Conservation (phyloP, 2,113 vertebrate species). For the Lamprotornis superbus region DNA sequence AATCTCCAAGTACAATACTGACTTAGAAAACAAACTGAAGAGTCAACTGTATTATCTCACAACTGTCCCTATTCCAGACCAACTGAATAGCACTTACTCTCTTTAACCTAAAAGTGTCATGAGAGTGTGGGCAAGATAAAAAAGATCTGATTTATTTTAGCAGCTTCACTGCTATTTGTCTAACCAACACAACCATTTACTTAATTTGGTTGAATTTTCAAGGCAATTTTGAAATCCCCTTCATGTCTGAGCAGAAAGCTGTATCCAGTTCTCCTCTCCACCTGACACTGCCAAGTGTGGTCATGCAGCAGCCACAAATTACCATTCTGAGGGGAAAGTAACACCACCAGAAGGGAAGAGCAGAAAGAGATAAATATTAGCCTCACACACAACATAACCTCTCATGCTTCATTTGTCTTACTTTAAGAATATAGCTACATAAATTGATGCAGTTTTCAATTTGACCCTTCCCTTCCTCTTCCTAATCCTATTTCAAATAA, state of each 20-base stretch:
- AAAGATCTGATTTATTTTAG: background rate
- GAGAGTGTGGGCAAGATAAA: fast-evolving
- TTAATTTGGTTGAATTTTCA: background rate
- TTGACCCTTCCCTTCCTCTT: background rate
- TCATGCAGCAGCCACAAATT: background rate
- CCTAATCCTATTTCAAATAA: constrained; percentile 14
- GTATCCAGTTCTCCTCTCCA: background rate
- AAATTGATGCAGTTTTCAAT: background rate
- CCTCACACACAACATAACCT: background rate
- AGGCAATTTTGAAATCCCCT: background rate
- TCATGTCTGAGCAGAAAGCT: background rate
- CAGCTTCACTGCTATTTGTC: background rate
- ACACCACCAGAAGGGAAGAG: background rate
- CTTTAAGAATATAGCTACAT: background rate
- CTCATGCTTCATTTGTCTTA: background rate
- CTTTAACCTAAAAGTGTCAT: background rate
- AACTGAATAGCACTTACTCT: background rate
- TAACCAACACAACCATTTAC: background rate
- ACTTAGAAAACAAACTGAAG: background rate
- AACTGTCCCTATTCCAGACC: background rate
- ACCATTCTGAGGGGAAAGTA: background rate
- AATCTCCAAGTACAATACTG: background rate
- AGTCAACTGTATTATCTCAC: background rate
- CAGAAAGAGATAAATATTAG: background rate
- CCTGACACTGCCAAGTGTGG: background rate